phyloP scores from a whole-genome alignment of 2,797 vertebrate genomes.

The Malurus leucopterus region DNA sequence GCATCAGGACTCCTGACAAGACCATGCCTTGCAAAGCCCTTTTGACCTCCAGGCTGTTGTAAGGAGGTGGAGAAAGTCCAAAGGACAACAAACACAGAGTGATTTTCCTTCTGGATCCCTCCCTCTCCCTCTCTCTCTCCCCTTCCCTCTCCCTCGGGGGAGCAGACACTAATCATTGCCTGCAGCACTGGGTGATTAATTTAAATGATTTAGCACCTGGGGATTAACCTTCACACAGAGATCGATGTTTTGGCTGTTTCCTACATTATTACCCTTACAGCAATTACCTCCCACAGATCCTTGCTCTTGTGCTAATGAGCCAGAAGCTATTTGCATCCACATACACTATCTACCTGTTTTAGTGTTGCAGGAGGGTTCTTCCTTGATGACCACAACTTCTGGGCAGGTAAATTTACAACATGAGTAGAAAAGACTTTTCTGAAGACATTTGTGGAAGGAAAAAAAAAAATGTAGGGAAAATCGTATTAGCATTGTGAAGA shows the following conservation, averaged over 20 bases:
- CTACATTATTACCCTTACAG: conserved; percentile 28
- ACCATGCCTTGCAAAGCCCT: neutral
- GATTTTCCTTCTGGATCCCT: neutral
- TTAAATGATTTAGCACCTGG: conserved; percentile 46
- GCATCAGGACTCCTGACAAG: neutral
- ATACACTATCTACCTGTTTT: neutral
- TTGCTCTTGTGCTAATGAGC: conserved; percentile 37
- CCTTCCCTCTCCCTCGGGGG: neutral
- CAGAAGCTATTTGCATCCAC: conserved; percentile 37
- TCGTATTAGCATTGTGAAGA: neutral
- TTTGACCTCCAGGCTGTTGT: neutral
- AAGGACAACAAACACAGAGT: fast-evolving
- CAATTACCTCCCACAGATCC: conserved; percentile 52
- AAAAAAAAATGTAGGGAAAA: neutral
- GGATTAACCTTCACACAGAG: conserved; percentile 46
- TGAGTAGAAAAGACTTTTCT: neutral
- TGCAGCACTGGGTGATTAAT: conserved; percentile 44
- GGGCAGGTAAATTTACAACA: neutral
- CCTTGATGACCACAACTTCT: conserved; percentile 1
- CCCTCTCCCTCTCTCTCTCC: neutral
- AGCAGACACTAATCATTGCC: conserved; percentile 21
- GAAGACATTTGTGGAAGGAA: neutral
- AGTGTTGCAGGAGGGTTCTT: neutral
- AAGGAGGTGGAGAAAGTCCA: neutral
- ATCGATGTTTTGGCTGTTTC: conserved; percentile 49